phyloP scores from a whole-genome alignment of 1,140 invertebrate species.

The Zaprionus vittiger region DNA sequence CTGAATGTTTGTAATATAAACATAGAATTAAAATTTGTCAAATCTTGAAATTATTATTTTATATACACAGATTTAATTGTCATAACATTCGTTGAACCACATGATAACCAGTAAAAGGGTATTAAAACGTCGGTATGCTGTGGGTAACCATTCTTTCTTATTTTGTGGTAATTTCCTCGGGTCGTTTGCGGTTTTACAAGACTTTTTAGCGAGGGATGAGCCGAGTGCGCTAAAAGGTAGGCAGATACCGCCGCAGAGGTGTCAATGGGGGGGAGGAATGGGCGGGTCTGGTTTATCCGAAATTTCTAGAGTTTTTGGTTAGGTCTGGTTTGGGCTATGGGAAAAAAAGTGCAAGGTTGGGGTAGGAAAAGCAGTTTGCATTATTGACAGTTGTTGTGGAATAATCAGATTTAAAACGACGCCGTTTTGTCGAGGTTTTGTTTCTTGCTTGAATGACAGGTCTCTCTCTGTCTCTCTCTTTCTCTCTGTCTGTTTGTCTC shows the following conservation, averaged over 20 bases:
- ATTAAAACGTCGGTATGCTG: not conserved
- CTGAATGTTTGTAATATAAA: not conserved
- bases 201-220: not conserved
- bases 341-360: conserved; percentile 1
- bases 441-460: not conserved
- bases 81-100: too few species aligned
- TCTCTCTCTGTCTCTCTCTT: not conserved
- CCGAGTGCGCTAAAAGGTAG: not conserved
- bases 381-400: conserved; percentile 82
- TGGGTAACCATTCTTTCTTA: conserved; percentile 59
- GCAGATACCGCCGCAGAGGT: not conserved
- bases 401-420: conserved; percentile 82
- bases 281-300: conserved; percentile 5
- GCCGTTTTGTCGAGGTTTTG: conserved; percentile 50
- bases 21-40: too few species aligned
- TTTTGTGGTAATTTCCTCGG: conserved; percentile 76
- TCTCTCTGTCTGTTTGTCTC: not conserved
- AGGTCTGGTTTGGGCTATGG: not conserved
- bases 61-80: too few species aligned
- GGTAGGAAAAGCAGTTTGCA: conserved; percentile 54
- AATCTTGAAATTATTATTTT: too few species aligned
- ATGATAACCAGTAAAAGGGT: not conserved
- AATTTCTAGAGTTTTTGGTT: conserved; percentile 4
- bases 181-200: conserved; percentile 68
- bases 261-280: not conserved